Percentiles rank a stretch among this genome's conserved stretches.
Conservation (phyloP, 2,797 vertebrate species). For the Sandelia bainsii region DNA sequence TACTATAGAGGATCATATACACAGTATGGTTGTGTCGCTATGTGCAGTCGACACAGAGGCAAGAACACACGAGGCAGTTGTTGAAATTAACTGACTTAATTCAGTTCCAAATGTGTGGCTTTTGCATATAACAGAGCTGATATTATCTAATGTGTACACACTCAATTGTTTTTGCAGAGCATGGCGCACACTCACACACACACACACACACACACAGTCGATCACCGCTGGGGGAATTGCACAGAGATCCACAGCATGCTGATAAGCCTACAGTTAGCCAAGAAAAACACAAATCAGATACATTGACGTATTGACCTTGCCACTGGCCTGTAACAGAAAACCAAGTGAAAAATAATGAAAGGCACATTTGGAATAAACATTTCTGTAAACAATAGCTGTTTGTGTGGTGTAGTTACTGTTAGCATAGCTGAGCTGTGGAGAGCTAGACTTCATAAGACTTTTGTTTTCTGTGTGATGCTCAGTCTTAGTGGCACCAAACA, state of each 20-base stretch:
- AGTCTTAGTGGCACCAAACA: constrained; percentile 39
- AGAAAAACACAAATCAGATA: constrained; percentile 66
- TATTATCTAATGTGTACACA: constrained; percentile 48
- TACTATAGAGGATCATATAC: constrained; percentile 20
- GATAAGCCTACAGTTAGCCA: constrained; percentile 61
- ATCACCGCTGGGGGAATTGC: constrained; percentile 35
- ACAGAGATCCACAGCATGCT: constrained; percentile 57
- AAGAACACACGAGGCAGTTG: constrained; percentile 32
- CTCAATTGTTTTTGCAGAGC: constrained; percentile 43
- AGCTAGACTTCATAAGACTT: constrained; percentile 11
- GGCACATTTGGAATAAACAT: constrained; percentile 65
- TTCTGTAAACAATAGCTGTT: constrained; percentile 49
- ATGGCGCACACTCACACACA: constrained; percentile 5
- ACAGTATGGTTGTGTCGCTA: constrained; percentile 22
- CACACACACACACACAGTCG: constrained; percentile 11
- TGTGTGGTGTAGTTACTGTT: constrained; percentile 53
- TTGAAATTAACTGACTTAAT: constrained; percentile 47
- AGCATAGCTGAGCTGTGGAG: constrained; percentile 24
- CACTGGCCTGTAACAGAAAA: constrained; percentile 42
- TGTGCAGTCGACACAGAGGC: constrained; percentile 20
- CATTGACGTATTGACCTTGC: constrained; percentile 61
- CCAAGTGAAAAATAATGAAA: constrained; percentile 55
- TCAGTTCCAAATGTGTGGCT: constrained; percentile 37
- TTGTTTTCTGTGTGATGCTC: constrained; percentile 32
- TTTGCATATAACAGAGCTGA: constrained; percentile 31